Percentiles rank a stretch among this genome's conserved stretches.
Evolutionary conservation across 2,797 vertebrate genomes (phyloP).

Genomic region (Malacoraja senta): DNA sequence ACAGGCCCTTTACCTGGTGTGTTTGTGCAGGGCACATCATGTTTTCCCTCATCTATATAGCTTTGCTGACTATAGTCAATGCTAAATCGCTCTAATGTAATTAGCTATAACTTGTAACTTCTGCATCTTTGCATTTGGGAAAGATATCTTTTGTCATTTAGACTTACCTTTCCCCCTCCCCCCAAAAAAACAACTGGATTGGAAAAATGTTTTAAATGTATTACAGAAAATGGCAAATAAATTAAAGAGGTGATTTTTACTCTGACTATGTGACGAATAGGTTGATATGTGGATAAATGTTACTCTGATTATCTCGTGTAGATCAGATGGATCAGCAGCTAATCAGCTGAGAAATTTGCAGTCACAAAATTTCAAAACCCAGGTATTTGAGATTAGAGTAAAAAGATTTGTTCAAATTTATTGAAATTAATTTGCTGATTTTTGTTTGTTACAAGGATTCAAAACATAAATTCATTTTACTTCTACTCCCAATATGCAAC

Average conservation of each 20-base stretch:
- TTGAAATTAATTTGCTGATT: slow-evolving; percentile 20
- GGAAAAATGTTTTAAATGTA: background rate
- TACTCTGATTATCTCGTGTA: background rate
- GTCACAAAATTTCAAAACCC: background rate
- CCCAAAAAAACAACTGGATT: background rate
- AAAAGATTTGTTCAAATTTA: background rate
- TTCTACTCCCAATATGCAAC: background rate
- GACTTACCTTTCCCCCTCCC: background rate
- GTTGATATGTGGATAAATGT: no score
- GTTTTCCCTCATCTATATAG: background rate
- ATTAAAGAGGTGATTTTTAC: background rate
- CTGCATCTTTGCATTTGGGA: background rate
- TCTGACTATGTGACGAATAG: background rate
- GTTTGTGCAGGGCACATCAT: background rate
- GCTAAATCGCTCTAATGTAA: background rate
- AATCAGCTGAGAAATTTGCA: background rate
- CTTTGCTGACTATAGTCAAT: background rate
- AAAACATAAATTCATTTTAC: background rate
- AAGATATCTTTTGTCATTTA: background rate
- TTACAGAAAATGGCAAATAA: background rate
- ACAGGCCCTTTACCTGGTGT: no score
- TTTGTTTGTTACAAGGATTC: background rate
- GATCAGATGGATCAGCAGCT: background rate
- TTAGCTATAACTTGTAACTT: background rate
- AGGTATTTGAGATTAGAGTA: background rate